Percentiles rank a stretch among this genome's conserved stretches.
Conservation (phyloP, 2,113 vertebrate genomes). For the Hirundichthys speculiger region DNA sequence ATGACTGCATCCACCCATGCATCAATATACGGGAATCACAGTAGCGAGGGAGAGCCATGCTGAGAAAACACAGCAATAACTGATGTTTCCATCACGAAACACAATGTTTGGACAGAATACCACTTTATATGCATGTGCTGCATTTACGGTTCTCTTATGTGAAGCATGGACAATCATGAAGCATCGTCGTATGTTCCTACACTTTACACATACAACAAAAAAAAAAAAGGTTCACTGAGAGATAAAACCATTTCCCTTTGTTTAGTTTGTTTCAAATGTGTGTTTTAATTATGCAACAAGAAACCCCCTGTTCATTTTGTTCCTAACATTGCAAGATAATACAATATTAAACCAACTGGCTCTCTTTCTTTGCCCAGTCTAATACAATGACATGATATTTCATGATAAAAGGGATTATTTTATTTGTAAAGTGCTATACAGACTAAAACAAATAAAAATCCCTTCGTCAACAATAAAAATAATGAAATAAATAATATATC, state of each 20-base stretch:
- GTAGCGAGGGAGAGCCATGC: constrained; percentile 26
- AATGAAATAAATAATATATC: no score
- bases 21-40: constrained; percentile 32
- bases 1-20: constrained; percentile 28
- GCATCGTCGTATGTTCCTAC: background rate
- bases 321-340: no score
- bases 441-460: no score
- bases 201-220: no score
- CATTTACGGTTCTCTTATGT: constrained; percentile 9
- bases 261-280: no score
- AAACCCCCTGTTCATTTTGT: no score
- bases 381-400: background rate
- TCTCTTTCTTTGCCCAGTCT: background rate
- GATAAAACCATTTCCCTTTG: no score
- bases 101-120: constrained; percentile 5
- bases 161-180: background rate
- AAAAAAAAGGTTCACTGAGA: no score
- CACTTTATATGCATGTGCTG: constrained; percentile 1
- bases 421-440: no score
- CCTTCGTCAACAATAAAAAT: no score
- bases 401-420: background rate
- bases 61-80: constrained; percentile 49
- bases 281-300: no score
- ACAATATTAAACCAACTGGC: no score
- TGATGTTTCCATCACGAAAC: constrained; percentile 37